Percentiles rank a stretch among this genome's conserved stretches.
Conservation (phyloP, 1,140 invertebrate genomes). For the Aradophagus sp. region DNA sequence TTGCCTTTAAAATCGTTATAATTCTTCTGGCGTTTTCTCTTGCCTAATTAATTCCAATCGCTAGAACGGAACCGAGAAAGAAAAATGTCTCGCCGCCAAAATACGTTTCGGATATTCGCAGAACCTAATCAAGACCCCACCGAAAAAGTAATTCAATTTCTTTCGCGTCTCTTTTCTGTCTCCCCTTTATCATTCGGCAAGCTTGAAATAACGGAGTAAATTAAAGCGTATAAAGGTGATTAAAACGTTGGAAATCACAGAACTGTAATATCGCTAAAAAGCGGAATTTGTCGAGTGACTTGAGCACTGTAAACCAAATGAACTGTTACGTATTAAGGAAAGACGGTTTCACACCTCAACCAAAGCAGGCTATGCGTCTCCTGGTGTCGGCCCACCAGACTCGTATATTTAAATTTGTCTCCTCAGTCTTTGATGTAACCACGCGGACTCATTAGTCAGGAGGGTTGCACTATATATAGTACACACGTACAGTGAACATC, state of each 20-base stretch:
- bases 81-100: conserved; percentile 27
- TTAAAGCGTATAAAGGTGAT: conserved; percentile 28
- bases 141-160: conserved; percentile 33
- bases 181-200: neutral
- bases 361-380: no score
- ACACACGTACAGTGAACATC: conserved; percentile 5
- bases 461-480: conserved; percentile 22
- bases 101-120: conserved; percentile 23
- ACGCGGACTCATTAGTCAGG: conserved; percentile 70
- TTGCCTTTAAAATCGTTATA: neutral
- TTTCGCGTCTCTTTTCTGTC: no score
- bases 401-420: no score
- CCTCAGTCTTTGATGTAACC: conserved; percentile 69
- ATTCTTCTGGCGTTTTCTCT: conserved; percentile 3
- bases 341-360: no score
- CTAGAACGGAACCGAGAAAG: conserved; percentile 6
- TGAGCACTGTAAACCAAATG: no score
- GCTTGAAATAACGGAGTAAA: conserved; percentile 24
- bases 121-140: conserved; percentile 23
- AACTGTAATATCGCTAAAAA: conserved; percentile 22
- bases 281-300: conserved; percentile 10
- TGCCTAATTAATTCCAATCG: conserved; percentile 17
- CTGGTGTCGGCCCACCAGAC: no score
- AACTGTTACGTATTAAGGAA: no score
- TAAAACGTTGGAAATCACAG: conserved; percentile 15